Conservation (phyloP, 1,140 invertebrate species). For the Drosophila orosa region DNA sequence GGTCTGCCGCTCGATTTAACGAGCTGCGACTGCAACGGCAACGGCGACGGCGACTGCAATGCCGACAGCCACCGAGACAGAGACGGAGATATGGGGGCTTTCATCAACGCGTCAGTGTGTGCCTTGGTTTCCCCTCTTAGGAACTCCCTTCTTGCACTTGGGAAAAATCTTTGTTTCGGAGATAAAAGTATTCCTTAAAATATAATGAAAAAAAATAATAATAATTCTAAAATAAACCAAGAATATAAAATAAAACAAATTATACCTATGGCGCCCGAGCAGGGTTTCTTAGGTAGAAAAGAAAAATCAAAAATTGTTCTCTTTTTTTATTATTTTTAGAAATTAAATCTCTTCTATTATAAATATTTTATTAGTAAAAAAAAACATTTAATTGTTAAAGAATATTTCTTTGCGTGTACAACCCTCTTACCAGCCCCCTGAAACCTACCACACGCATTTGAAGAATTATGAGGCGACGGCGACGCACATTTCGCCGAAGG, state of each 20-base stretch:
- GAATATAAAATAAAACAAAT: too few relatives aligned
- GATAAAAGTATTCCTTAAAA: not conserved
- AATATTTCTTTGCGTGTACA: not conserved
- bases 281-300: too few relatives aligned
- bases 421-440: slow-evolving; percentile 41
- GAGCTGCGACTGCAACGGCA: slow-evolving; percentile 66
- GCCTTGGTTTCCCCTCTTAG: not conserved
- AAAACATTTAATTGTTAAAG: fast-evolving
- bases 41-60: slow-evolving; percentile 34
- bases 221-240: not conserved
- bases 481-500: slow-evolving; percentile 75
- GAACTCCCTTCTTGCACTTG: not conserved
- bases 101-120: slow-evolving; percentile 50
- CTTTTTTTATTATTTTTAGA: not conserved
- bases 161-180: not conserved
- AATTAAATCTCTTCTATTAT: not conserved
- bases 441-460: slow-evolving; percentile 71
- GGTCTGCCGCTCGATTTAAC: slow-evolving; percentile 70
- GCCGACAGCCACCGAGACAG: slow-evolving; percentile 5
- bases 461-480: slow-evolving; percentile 78
- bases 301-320: too few relatives aligned
- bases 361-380: not conserved
- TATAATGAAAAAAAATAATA: not conserved
- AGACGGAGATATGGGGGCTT: slow-evolving; percentile 54
- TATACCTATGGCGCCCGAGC: not conserved